Base-by-base conservation (phyloP, 2,888 invertebrate genomes). In the Latrodectus elegans region DNA sequence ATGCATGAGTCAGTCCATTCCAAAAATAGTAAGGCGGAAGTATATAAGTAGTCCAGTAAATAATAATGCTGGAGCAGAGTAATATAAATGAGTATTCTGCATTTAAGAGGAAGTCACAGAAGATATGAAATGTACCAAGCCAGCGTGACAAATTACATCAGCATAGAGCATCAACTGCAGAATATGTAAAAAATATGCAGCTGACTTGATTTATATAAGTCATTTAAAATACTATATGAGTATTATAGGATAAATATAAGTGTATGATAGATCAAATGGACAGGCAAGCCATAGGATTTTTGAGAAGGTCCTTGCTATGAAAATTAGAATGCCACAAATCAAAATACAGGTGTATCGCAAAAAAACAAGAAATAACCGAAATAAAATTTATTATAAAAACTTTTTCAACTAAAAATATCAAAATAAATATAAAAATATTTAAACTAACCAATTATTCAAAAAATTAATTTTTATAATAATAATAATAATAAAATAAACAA, bases 251-350 rank as follows among this genome's bases (percentile, higher is more conserved):
- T 84, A 75, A 65, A 17, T 60, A 72, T 84, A 79, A 88, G 75
- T 75, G 26, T 76, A 81, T 87, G 75, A 83, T 84, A 90, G 89
- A 85, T 88, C 88, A 90, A 90, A 90, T 89, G 89, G 90, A 90
- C 91, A 91, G 91, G 91, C 91, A 92, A 90, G 87, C 87, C 84
- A 88, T 91, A 92, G 92, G 92, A 92, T 91, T 92, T 93, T 90
- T 92, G 93, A 93, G 93, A 92, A 90, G 92, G 92, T 92, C 93
- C 93, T 93, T 93, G 91, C 90, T 89, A 85, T 89, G 83, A 85
- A 83, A 88, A 89, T 86, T 71, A 82, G 81, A 86, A 86, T 78
- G 86, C 82, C 74, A 86, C 77, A 85, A 73, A 80, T 70, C 73
- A 79, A 60, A 84, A 84, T 81, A 87, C 53, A 64, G 64, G 72